Conservation (phyloP, 2,113 vertebrate genomes). For the Chunga burmeisteri region DNA sequence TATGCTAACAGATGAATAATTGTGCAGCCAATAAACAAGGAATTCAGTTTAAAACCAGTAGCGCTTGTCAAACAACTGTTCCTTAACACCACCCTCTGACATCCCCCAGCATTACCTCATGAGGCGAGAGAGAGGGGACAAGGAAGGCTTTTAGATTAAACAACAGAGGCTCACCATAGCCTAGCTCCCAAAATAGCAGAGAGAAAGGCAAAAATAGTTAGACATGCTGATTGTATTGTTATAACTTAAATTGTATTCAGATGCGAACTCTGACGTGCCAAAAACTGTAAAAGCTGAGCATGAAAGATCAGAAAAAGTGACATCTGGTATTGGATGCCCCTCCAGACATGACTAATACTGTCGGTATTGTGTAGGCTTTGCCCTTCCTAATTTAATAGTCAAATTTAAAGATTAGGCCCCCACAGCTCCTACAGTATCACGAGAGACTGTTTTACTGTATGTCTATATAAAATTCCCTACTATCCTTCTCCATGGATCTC, state of each 20-base stretch:
- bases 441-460: slow-evolving; percentile 37
- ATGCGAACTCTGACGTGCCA: slow-evolving; percentile 75
- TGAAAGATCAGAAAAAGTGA: slow-evolving; percentile 79
- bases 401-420: slow-evolving; percentile 68
- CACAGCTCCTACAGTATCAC: slow-evolving; percentile 16
- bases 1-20: neutral
- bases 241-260: slow-evolving; percentile 79
- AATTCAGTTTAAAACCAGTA: slow-evolving; percentile 47
- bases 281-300: slow-evolving; percentile 70
- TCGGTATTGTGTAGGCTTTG: slow-evolving; percentile 78
- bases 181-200: slow-evolving; percentile 63
- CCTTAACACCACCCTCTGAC: neutral
- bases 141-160: slow-evolving; percentile 55
- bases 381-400: slow-evolving; percentile 77
- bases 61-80: slow-evolving; percentile 45
- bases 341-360: slow-evolving; percentile 81
- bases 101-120: slow-evolving; percentile 35
- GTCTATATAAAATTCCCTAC: slow-evolving; percentile 20
- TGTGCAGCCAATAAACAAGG: neutral
- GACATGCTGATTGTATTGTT: slow-evolving; percentile 76
- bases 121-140: neutral
- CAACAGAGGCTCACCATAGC: slow-evolving; percentile 29
- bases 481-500: neutral
- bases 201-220: slow-evolving; percentile 65
- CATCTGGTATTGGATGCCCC: slow-evolving; percentile 79